Evolutionary conservation across 2,113 vertebrate genomes (phyloP), one percentile per base, ranked within the genome.

Genomic region (Entelurus aequoreus): DNA sequence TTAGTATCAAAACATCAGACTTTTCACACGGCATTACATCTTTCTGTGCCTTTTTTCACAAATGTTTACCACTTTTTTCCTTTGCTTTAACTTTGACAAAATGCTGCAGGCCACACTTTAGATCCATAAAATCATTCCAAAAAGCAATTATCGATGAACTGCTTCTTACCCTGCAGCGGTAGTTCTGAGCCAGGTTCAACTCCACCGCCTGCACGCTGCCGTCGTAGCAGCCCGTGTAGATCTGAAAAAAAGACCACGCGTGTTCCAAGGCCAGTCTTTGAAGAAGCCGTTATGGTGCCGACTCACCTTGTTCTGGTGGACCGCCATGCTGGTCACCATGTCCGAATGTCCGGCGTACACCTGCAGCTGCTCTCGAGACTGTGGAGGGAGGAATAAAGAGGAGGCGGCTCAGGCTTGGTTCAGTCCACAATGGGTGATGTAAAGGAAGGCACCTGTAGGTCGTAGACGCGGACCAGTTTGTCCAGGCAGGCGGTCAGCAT

Each of bases 401-500:
- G n/a, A n/a, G n/a, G n/a, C n/a, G n/a, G 28, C 28, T 28, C 28
- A 28, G 28, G 28, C 4, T 28, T 40, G 8, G 38, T 40, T 40
- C 38, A 6, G 38, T 40, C 10, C 4, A 11, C 3, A 11, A 49
- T 53, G 52, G 4, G 3, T 28, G 6, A 47, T 11, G 12, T n/a
- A 8, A 3, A 57, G 7, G 16, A 15, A 56, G 8, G 21, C 86
- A 99, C 97, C 93, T 98, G 94, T 4, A 99, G 88, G 37, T 99
- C 96, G 73, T 94, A 99, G 84, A 99, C 93, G 37, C 95, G 93
- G 75, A 99, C 94, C 80, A 95, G 92, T 79, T 97, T 98, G 86
- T 99, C 97, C 78, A 99, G 86, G 71, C 95, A 97, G 37, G 96
- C 97, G 0, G 96, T 98, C 80, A 99, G 91, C 96, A 99, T 98